These are phyloP conservation scores for Takifugu rubripes DNA, from an alignment of 2,797 vertebrate species.

Conservation along the genomic window DNA sequence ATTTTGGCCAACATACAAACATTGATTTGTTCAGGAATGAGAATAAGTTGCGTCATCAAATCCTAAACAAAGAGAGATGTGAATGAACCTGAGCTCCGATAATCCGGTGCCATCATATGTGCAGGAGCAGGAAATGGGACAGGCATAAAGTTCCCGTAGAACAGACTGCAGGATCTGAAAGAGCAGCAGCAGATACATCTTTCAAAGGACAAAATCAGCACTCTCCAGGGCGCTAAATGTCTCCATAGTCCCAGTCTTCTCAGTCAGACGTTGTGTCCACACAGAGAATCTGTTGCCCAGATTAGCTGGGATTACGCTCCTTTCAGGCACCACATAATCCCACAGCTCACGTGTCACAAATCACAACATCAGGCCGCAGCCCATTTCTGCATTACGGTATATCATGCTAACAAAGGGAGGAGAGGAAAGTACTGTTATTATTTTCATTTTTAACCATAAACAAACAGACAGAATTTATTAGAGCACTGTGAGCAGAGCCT, in stretches of 20 bases:
- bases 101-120: slow-evolving; percentile 71
- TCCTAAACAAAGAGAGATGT: slow-evolving; percentile 12
- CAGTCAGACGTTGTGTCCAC: slow-evolving; percentile 30
- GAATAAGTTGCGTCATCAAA: too few relatives aligned
- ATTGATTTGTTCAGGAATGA: not conserved
- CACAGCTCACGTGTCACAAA: slow-evolving; percentile 34
- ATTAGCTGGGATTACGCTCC: slow-evolving; percentile 72
- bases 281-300: slow-evolving; percentile 61
- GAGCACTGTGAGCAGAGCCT: too few relatives aligned
- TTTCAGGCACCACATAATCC: slow-evolving; percentile 59
- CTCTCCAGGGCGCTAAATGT: slow-evolving; percentile 1
- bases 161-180: slow-evolving; percentile 70
- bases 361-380: slow-evolving; percentile 36
- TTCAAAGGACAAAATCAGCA: slow-evolving; percentile 27
- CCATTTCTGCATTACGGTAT: not conserved
- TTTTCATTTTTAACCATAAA: not conserved
- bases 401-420: too few relatives aligned
- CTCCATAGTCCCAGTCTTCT: slow-evolving; percentile 26
- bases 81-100: slow-evolving; percentile 80
- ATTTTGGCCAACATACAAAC: not conserved
- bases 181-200: slow-evolving; percentile 76
- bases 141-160: slow-evolving; percentile 61
- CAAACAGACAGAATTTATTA: too few relatives aligned
- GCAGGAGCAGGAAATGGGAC: slow-evolving; percentile 85
- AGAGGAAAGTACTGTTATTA: too few relatives aligned